Percentiles rank a stretch among this genome's conserved stretches.
These are phyloP conservation scores for Chloromyia formosa DNA, from an alignment of 2,888 invertebrate species.

Conservation along the genomic window DNA sequence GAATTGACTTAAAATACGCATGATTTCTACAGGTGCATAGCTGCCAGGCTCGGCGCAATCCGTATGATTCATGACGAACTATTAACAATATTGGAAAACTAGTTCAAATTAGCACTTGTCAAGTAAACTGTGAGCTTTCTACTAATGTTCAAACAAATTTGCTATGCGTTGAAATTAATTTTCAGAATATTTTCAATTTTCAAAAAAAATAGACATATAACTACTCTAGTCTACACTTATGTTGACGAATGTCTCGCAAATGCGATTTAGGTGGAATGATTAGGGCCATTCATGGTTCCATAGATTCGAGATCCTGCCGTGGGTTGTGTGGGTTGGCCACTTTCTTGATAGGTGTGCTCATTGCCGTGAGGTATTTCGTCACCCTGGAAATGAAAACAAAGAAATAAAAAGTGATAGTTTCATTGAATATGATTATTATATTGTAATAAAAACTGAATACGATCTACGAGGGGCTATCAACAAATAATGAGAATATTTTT, in stretches of 20 bases:
- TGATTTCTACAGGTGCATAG: conserved; percentile 27
- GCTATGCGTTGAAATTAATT: conserved; percentile 20
- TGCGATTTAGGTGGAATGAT: conserved; percentile 49
- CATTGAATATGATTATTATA: too few species aligned
- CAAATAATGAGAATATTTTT: too few species aligned
- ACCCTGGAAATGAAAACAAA: conserved; percentile 40
- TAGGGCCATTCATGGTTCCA: conserved; percentile 49
- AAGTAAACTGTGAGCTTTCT: conserved; percentile 14
- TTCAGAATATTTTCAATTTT: background rate
- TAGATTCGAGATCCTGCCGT: conserved; percentile 42
- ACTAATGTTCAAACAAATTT: conserved; percentile 9
- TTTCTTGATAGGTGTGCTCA: conserved; percentile 48
- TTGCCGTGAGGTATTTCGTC: conserved; percentile 47
- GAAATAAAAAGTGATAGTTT: too few species aligned
- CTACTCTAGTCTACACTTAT: conserved; percentile 22
- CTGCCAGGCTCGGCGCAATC: conserved; percentile 2
- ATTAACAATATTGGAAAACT: conserved; percentile 13
- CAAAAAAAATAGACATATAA: conserved; percentile 24
- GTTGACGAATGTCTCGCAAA: background rate
- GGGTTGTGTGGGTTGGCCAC: conserved; percentile 42
- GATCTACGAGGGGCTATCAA: background rate
- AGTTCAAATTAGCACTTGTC: background rate
- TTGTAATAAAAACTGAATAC: background rate
- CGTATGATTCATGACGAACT: conserved; percentile 3
- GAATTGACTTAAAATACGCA: conserved; percentile 31